A percentile compares a stretch with the other conserved stretches of the same genome.
Evolutionary conservation across 2,797 vertebrate genomes (phyloP).

Genomic region (Allobates femoralis): DNA sequence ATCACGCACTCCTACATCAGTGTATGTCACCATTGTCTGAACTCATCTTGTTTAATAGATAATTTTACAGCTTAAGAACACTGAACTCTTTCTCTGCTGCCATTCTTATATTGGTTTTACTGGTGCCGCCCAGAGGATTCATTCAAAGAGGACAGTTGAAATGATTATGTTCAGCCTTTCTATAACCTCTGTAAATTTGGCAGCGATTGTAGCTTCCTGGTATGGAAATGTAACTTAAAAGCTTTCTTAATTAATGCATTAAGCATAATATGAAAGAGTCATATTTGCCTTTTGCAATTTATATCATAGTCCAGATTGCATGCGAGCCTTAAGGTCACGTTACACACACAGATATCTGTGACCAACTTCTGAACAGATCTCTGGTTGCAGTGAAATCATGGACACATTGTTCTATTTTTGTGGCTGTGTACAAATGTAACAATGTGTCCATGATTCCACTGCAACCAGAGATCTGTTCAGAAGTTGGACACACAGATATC

Average conservation of each 20-base stretch:
- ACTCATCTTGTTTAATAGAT: no score
- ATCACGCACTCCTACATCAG: no score
- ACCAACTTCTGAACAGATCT: no score
- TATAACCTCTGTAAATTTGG: conserved; percentile 43
- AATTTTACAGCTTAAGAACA: no score
- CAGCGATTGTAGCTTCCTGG: neutral
- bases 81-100: neutral
- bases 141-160: conserved; percentile 16
- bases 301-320: neutral
- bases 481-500: no score
- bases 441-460: no score
- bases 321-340: neutral
- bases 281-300: neutral
- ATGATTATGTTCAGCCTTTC: conserved; percentile 32
- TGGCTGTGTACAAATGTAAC: no score
- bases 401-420: no score
- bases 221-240: conserved; percentile 41
- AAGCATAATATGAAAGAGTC: neutral
- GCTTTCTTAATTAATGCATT: conserved; percentile 34
- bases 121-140: neutral
- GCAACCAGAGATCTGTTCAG: no score
- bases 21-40: no score
- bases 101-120: neutral
- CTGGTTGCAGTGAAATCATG: no score
- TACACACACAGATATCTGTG: no score